Evolutionary conservation across 2,888 invertebrate species (phyloP).

Genomic region (Himalopsyche kuldschensis): DNA sequence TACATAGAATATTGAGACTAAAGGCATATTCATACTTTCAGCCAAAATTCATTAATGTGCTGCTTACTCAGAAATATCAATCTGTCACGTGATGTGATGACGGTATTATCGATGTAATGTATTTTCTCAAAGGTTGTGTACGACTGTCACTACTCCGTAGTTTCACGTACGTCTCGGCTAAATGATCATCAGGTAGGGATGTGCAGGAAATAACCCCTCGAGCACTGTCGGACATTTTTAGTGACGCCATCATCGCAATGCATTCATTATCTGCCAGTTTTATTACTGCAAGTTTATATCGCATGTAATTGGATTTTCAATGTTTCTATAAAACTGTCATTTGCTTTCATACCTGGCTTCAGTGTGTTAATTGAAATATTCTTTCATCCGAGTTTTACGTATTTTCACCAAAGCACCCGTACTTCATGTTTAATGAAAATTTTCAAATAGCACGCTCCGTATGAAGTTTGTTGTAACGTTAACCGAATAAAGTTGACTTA

Average conservation of each 20-base stretch:
- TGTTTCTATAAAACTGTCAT: background rate
- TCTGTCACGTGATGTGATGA: too few species aligned
- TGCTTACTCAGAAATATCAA: too few species aligned
- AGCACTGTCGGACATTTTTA: background rate
- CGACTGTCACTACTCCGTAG: background rate
- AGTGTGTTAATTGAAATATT: background rate
- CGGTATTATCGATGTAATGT: too few species aligned
- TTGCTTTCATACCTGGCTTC: background rate
- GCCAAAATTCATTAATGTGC: too few species aligned
- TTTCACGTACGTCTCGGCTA: background rate
- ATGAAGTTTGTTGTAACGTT: too few species aligned
- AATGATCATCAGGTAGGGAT: conserved; percentile 17
- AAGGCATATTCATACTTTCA: too few species aligned
- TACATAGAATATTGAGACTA: too few species aligned
- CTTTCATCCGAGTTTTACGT: background rate
- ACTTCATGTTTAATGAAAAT: too few species aligned
- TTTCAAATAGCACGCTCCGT: too few species aligned
- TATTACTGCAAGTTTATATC: background rate
- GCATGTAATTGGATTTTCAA: background rate
- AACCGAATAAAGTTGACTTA: too few species aligned
- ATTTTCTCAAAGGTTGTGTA: background rate
- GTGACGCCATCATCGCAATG: background rate
- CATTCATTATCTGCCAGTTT: background rate
- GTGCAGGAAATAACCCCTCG: background rate
- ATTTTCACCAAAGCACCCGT: too few species aligned